Evolutionary conservation across 2,888 invertebrate genomes (phyloP).

Genomic region (Sphaerophoria rueppellii): DNA sequence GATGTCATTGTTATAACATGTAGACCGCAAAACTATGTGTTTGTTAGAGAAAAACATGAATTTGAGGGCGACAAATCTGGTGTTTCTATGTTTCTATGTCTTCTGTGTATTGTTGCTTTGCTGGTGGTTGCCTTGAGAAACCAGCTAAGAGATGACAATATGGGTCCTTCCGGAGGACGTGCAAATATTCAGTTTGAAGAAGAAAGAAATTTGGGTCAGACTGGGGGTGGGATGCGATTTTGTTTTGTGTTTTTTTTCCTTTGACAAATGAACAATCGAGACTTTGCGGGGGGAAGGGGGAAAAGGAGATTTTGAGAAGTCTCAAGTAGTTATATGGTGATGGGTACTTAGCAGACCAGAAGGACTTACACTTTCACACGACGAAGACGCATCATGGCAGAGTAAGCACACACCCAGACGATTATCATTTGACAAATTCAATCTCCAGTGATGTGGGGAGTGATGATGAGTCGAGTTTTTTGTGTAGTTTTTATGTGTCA

Average conservation of each 20-base stretch:
- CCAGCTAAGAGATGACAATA: constrained; percentile 40
- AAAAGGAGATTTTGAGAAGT: constrained; percentile 42
- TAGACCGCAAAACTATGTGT: constrained; percentile 70
- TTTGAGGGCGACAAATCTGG: constrained; percentile 67
- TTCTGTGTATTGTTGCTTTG: background rate
- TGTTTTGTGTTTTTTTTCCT: constrained; percentile 1
- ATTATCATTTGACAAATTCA: constrained; percentile 63
- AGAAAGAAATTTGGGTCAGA: constrained; percentile 33
- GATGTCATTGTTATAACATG: constrained; percentile 69
- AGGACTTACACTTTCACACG: background rate
- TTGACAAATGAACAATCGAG: constrained; percentile 51
- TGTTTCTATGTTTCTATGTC: background rate
- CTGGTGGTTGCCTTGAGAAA: constrained; percentile 39
- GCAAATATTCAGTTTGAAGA: constrained; percentile 29
- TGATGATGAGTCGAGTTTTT: constrained; percentile 37
- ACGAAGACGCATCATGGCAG: no score
- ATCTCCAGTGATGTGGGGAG: constrained; percentile 36
- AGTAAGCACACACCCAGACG: constrained; percentile 36
- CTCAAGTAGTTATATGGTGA: constrained; percentile 58
- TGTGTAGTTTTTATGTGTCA: constrained; percentile 28
- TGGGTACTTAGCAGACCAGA: constrained; percentile 51
- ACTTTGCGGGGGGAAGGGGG: background rate
- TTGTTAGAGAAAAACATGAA: constrained; percentile 66
- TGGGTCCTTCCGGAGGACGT: constrained; percentile 45
- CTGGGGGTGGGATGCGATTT: constrained; percentile 8